A percentile compares a stretch with the other conserved stretches of the same genome.
phyloP scores from a whole-genome alignment of 23 tunicate species.

The Pegea sp. region DNA sequence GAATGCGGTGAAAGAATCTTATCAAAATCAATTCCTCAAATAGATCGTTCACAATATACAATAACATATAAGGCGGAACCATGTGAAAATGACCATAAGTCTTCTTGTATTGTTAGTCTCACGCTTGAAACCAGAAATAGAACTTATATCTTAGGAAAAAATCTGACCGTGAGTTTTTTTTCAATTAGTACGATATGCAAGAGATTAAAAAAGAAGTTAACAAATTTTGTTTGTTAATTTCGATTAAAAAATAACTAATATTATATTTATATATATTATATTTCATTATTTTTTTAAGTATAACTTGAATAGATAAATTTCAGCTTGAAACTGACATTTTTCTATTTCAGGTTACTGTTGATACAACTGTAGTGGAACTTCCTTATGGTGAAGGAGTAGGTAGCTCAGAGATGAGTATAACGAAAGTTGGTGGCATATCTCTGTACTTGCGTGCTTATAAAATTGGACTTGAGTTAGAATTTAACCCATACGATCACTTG shows the following conservation, averaged over 20 bases:
- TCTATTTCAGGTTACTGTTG: slow-evolving; percentile 4
- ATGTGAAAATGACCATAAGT: slow-evolving; percentile 2
- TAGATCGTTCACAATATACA: background rate
- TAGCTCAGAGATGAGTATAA: background rate
- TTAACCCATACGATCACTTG: slow-evolving; percentile 6
- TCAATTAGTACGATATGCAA: too few relatives aligned
- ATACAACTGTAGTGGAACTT: slow-evolving; percentile 2
- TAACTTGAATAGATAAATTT: background rate
- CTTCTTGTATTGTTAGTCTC: slow-evolving; percentile 7
- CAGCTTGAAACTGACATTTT: background rate
- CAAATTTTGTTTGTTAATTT: too few relatives aligned
- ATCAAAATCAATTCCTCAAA: background rate
- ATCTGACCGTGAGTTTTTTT: slow-evolving; percentile 12
- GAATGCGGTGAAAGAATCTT: background rate
- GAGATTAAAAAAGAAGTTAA: too few relatives aligned
- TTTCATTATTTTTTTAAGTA: too few relatives aligned
- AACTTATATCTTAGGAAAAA: slow-evolving; percentile 1
- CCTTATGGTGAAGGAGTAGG: slow-evolving; percentile 7
- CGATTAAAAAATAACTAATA: too few relatives aligned
- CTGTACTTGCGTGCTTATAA: slow-evolving; percentile 4
- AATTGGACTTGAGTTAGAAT: slow-evolving; percentile 27
- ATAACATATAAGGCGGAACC: slow-evolving; percentile 7
- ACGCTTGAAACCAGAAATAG: slow-evolving; percentile 2
- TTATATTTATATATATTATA: too few relatives aligned
- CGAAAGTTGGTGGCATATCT: slow-evolving; percentile 6